Percentiles rank a stretch among this genome's conserved stretches.
Evolutionary conservation across 2,797 vertebrate species (phyloP).

Genomic region (Rousettus madagascariensis): DNA sequence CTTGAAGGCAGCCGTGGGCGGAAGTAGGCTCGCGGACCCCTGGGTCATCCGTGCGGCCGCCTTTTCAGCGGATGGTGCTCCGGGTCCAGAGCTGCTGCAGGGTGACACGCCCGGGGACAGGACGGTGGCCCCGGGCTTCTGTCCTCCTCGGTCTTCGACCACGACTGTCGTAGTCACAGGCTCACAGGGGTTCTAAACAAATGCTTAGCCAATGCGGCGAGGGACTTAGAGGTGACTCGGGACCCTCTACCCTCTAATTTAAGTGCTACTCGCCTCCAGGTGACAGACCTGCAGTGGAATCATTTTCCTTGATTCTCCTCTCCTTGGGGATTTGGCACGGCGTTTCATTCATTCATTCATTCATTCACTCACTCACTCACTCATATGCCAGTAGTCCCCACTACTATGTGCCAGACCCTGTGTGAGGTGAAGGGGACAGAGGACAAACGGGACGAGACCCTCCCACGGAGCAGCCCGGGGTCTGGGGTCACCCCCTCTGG

Average conservation of each 20-base stretch:
- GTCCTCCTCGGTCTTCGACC: background rate
- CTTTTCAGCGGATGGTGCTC: fast-evolving
- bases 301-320: background rate
- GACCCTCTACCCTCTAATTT: background rate
- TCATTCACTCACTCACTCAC: background rate
- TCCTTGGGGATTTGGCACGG: background rate
- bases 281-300: background rate
- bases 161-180: conserved; percentile 1
- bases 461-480: background rate
- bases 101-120: background rate
- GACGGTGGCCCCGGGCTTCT: background rate
- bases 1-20: fast-evolving
- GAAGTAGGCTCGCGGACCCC: background rate
- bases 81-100: background rate
- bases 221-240: conserved; percentile 40
- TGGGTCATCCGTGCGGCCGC: background rate
- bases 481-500: too few species aligned
- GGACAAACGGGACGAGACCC: background rate
- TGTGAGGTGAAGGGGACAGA: background rate
- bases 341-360: background rate
- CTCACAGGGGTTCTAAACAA: conserved; percentile 37
- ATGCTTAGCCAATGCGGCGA: conserved; percentile 20
- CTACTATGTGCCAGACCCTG: background rate
- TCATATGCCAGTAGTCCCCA: background rate
- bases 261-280: background rate